A percentile compares a stretch with the other conserved stretches of the same genome.
These are phyloP conservation scores for Tauraco erythrolophus DNA, from an alignment of 2,113 vertebrate genomes.

Conservation along the genomic window DNA sequence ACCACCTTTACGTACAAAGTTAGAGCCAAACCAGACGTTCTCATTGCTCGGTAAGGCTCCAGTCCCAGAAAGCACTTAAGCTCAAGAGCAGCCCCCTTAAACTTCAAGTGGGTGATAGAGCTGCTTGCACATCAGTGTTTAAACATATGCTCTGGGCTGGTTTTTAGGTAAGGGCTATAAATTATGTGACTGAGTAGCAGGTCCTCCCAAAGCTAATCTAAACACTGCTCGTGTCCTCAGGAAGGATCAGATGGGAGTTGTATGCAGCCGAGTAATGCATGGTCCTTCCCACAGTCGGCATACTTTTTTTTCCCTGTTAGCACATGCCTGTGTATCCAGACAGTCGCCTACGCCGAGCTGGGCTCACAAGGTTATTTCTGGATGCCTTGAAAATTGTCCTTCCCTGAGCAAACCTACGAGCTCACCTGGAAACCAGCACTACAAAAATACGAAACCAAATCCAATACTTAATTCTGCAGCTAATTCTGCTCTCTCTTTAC, in stretches of 20 bases:
- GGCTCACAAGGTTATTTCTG: neutral
- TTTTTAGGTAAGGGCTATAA: neutral
- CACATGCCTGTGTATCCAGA: neutral
- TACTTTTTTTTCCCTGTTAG: rapidly evolving
- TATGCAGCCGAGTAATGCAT: neutral
- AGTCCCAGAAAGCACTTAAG: neutral
- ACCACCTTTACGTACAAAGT: neutral
- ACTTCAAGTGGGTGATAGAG: neutral
- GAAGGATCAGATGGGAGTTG: neutral
- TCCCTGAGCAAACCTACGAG: neutral
- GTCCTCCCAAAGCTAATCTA: neutral
- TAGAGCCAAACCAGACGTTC: neutral
- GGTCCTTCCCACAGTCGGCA: neutral
- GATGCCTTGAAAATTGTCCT: neutral
- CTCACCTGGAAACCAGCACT: neutral
- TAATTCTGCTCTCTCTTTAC: neutral
- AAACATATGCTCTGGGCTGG: neutral
- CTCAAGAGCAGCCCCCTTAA: neutral
- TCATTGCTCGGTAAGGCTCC: neutral
- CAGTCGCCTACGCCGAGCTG: neutral
- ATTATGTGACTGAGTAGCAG: neutral
- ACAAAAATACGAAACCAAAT: neutral
- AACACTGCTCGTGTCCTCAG: neutral
- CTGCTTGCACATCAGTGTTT: neutral
- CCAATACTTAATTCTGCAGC: neutral